Percentiles rank a stretch among this genome's conserved stretches.
Evolutionary conservation across 2,888 invertebrate genomes (phyloP).

Genomic region (Epirrhoe tristata): DNA sequence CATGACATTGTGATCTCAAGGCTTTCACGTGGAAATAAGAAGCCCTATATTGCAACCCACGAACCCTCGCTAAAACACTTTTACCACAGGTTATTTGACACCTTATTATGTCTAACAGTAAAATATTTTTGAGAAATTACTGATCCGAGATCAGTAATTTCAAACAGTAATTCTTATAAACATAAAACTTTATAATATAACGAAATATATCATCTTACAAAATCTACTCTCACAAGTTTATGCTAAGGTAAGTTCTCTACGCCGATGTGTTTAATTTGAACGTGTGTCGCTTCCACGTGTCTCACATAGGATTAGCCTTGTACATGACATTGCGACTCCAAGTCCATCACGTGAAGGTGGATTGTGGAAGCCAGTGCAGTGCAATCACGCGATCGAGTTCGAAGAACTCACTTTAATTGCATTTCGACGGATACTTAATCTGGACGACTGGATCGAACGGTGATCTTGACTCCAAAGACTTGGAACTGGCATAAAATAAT

Average conservation of each 20-base stretch:
- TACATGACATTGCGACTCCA: slow-evolving; percentile 29
- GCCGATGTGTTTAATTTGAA: neutral
- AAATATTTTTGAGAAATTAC: no score
- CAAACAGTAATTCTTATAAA: no score
- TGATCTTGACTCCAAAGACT: neutral
- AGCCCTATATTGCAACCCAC: neutral
- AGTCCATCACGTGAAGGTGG: slow-evolving; percentile 51
- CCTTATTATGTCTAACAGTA: neutral
- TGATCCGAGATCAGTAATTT: no score
- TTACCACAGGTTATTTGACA: neutral
- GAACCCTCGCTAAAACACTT: neutral
- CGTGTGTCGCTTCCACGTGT: slow-evolving; percentile 8
- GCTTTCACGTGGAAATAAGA: slow-evolving; percentile 8
- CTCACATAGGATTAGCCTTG: slow-evolving; percentile 60
- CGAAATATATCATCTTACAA: no score
- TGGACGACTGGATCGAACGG: slow-evolving; percentile 15
- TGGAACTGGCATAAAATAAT: neutral
- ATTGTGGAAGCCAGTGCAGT: slow-evolving; percentile 61
- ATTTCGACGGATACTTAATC: slow-evolving; percentile 29
- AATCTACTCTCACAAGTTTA: neutral
- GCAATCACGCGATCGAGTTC: slow-evolving; percentile 43
- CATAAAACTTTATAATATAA: no score
- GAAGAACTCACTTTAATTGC: slow-evolving; percentile 34
- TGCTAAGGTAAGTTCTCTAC: neutral
- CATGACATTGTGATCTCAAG: slow-evolving; percentile 58